Evolutionary conservation across 2,113 vertebrate species (phyloP).

Genomic region (Chaenocephalus aceratus): DNA sequence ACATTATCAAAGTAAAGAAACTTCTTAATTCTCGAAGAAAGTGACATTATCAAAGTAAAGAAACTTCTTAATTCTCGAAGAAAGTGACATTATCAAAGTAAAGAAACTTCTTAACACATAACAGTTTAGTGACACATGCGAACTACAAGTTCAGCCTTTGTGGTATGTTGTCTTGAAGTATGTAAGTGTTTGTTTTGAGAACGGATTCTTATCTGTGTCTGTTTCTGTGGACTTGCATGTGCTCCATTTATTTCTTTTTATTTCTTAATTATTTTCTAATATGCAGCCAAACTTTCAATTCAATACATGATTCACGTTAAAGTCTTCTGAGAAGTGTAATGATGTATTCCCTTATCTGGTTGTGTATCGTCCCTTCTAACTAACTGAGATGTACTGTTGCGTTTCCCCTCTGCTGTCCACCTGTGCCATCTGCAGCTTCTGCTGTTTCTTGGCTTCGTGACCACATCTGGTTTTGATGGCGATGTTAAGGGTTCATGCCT

Average conservation of each 20-base stretch:
- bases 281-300: not conserved
- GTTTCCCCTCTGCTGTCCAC: constrained; percentile 46
- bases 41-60: too few species aligned
- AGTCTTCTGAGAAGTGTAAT: constrained; percentile 4
- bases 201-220: not conserved
- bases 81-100: not conserved
- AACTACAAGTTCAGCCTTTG: not conserved
- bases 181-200: not conserved
- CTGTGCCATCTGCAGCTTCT: constrained; percentile 64
- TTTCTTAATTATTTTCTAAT: not conserved
- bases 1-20: too few species aligned
- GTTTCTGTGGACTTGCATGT: not conserved
- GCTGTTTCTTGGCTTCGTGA: constrained; percentile 17
- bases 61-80: too few species aligned
- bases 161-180: not conserved
- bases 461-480: constrained; percentile 59
- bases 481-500: constrained; percentile 37
- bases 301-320: constrained; percentile 32
- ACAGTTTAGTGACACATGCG: not conserved
- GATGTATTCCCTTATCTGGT: constrained; percentile 39
- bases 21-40: too few species aligned
- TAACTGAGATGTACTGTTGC: constrained; percentile 61
- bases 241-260: constrained; percentile 1
- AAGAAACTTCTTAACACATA: not conserved
- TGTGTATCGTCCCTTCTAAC: constrained; percentile 13